phyloP scores from a whole-genome alignment of 1,140 invertebrate species.

The Pygmarrhopalites habei region DNA sequence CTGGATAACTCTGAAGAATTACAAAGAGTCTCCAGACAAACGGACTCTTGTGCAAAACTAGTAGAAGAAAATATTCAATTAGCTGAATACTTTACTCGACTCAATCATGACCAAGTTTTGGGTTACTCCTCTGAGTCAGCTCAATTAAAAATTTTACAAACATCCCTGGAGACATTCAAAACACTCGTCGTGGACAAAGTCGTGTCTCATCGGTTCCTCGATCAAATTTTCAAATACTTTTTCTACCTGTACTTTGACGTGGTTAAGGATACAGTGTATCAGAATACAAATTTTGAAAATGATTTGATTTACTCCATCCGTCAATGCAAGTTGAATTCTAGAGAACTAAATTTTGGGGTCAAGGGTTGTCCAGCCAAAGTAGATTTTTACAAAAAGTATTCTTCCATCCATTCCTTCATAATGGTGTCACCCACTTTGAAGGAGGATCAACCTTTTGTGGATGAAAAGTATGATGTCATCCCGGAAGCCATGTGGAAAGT shows the following conservation, averaged over 20 bases:
- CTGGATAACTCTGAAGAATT: not conserved
- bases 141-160: not conserved
- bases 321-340: not conserved
- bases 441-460: not conserved
- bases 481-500: not conserved
- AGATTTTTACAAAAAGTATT: not conserved
- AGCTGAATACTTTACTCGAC: not conserved
- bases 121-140: not conserved
- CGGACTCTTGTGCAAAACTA: not conserved
- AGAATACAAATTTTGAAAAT: not conserved
- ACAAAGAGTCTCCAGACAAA: not conserved
- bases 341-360: not conserved
- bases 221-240: constrained; percentile 3
- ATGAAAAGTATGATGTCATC: not conserved
- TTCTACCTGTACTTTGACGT: not conserved
- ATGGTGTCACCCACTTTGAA: not conserved
- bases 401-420: not conserved
- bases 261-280: not conserved
- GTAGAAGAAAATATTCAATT: constrained; percentile 2
- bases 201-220: not conserved
- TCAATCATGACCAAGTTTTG: not conserved
- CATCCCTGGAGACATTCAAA: not conserved
- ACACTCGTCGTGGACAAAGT: not conserved
- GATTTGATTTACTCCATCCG: not conserved
- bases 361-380: not conserved